These are phyloP conservation scores for Pherbina coryleti DNA, from an alignment of 2,888 invertebrate species.

Conservation along the genomic window DNA sequence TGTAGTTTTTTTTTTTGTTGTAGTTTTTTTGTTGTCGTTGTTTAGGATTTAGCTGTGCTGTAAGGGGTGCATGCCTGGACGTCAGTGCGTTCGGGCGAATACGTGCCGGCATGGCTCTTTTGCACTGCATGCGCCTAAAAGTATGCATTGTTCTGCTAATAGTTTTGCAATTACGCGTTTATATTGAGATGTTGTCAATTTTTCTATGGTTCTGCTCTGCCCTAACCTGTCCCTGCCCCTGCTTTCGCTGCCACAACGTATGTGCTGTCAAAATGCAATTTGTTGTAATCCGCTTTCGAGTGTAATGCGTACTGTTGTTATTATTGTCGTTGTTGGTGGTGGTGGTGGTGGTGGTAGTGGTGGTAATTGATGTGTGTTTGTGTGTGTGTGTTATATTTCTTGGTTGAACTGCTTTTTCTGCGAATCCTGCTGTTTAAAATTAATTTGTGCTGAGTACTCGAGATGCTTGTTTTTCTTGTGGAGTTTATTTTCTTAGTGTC, in stretches of 20 bases:
- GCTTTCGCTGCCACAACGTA: not conserved
- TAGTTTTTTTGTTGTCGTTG: not conserved
- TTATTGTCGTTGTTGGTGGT: too few species aligned
- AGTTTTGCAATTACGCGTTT: conserved; percentile 38
- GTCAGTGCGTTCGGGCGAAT: not conserved
- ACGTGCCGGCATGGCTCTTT: not conserved
- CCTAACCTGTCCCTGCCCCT: not conserved
- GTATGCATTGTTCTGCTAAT: conserved; percentile 30
- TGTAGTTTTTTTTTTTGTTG: not conserved
- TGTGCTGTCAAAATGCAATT: conserved; percentile 29
- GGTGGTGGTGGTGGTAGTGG: not conserved
- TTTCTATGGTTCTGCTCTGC: not conserved
- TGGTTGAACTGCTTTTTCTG: too few species aligned
- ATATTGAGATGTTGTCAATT: conserved; percentile 29
- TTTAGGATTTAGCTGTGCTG: not conserved
- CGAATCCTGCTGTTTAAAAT: too few species aligned
- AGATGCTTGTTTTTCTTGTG: too few species aligned
- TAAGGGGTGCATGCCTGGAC: not conserved
- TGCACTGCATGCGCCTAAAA: conserved; percentile 22
- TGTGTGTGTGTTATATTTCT: not conserved
- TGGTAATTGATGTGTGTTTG: not conserved
- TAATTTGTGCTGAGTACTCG: too few species aligned
- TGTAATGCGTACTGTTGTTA: not conserved
- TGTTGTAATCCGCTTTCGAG: conserved; percentile 32
- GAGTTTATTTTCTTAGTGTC: too few species aligned